Percentiles rank a stretch among this genome's conserved stretches.
Conservation (phyloP, 2,113 vertebrate species). For the Notarius lentiginosus region DNA sequence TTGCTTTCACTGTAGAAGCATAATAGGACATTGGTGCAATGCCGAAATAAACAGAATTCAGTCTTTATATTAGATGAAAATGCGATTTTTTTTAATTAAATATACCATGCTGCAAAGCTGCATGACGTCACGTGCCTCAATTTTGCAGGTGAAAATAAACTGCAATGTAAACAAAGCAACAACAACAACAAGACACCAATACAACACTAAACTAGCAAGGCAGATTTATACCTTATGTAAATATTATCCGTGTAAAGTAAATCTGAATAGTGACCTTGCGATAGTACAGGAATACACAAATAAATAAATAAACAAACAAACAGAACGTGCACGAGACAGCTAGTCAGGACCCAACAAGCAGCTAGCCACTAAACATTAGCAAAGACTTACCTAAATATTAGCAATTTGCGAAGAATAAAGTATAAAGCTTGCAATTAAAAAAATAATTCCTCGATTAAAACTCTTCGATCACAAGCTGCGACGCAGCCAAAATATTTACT, state of each 20-base stretch:
- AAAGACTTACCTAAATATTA: constrained; percentile 61
- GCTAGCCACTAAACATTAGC: not conserved
- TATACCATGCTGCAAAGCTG: not conserved
- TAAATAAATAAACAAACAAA: not conserved
- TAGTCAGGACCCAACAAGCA: not conserved
- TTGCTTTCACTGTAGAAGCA: not conserved
- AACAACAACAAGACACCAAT: not conserved
- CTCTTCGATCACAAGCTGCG: not conserved
- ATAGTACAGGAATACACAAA: not conserved
- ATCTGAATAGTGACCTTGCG: not conserved
- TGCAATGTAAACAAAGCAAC: not conserved
- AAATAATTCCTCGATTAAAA: not conserved
- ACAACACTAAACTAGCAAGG: not conserved
- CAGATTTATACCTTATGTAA: not conserved
- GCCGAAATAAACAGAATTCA: not conserved
- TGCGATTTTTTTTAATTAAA: too few species aligned
- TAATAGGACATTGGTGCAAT: not conserved
- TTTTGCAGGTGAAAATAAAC: not conserved
- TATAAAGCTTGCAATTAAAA: not conserved
- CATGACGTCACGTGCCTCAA: not conserved
- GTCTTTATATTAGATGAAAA: too few species aligned
- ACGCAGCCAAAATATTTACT: not conserved
- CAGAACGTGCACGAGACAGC: not conserved
- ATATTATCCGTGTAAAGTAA: not conserved
- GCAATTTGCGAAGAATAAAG: not conserved